These are phyloP conservation scores for Dusona sp. DNA, from an alignment of 2,888 invertebrate genomes.

Conservation along the genomic window DNA sequence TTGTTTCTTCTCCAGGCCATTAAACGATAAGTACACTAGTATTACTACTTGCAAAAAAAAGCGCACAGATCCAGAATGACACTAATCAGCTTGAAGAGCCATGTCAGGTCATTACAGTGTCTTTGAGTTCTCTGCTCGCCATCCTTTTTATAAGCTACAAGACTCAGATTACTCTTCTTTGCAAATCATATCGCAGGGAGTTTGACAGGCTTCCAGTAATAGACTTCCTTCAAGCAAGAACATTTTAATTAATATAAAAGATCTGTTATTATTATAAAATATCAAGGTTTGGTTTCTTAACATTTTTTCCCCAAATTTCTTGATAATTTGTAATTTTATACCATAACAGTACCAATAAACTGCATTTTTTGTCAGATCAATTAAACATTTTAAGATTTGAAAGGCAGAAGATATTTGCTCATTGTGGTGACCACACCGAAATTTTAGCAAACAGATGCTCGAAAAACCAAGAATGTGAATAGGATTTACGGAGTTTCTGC, in stretches of 20 bases:
- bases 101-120: background rate
- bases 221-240: background rate
- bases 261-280: background rate
- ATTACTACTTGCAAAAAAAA: background rate
- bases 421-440: conserved; percentile 8
- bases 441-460: conserved; percentile 4
- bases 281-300: background rate
- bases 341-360: background rate
- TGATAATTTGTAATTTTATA: background rate
- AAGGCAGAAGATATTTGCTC: conserved; percentile 14
- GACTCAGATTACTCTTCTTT: background rate
- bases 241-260: background rate
- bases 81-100: conserved; percentile 23
- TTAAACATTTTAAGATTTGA: background rate
- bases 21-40: background rate
- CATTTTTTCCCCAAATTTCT: background rate
- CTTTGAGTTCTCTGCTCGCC: background rate
- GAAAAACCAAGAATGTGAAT: background rate
- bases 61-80: background rate
- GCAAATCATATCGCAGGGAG: background rate
- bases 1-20: background rate
- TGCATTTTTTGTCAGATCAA: background rate
- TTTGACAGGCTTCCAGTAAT: background rate
- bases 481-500: background rate
- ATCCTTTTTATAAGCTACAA: conserved; percentile 8